Base-by-base conservation (phyloP, 2,113 vertebrate genomes). In the Hippocampus barbouri region DNA sequence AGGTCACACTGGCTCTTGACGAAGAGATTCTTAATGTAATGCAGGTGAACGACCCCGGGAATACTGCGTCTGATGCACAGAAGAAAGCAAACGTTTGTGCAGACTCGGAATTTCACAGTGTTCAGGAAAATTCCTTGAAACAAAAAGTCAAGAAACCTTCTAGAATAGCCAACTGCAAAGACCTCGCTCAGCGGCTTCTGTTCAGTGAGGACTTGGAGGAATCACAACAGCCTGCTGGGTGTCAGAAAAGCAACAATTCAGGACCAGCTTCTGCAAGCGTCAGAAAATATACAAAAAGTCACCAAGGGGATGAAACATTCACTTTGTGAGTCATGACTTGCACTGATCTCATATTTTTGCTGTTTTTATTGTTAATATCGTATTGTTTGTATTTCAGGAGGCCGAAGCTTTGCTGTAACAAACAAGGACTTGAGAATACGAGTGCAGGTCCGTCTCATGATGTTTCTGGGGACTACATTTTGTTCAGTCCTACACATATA, bases 401-500 rank as follows among this genome's bases (percentile, higher is more conserved):
- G 57, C 51, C 73, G 67, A 79, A 43, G 49, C 1, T 75, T 64
- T 64, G 74, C 71, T 4, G 12, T 41, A 66, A 6, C 0, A 45
- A 53, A 85, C 59, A 4, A 41, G 61, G 25, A 12, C 59, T 25
- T 23, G 34, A 21, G 10, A 69, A 71, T 30, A 16, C 4, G 8
- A 75, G 68, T 8, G 38, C 66, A 21, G 61, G 70, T 16, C 57
- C 56, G 21, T 60, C 75, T 43, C 45, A 51, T 38, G 72, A 81
- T 63, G 75, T 21, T 12, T 85, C 87, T 20, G 88, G 74, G 18
- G 85, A 92, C 76, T 93, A 88, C 78, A 92, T 93, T 70, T 77
- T 94, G 64, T 93, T 94, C 72, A 93, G 90, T 73, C 92, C 93
- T 43, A 89, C 78, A 43, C 86, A 62, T 34, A 79, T 72, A 45